A percentile compares a stretch with the other conserved stretches of the same genome.
Conservation (phyloP, 2,888 invertebrate genomes). For the Pandemis heparana region DNA sequence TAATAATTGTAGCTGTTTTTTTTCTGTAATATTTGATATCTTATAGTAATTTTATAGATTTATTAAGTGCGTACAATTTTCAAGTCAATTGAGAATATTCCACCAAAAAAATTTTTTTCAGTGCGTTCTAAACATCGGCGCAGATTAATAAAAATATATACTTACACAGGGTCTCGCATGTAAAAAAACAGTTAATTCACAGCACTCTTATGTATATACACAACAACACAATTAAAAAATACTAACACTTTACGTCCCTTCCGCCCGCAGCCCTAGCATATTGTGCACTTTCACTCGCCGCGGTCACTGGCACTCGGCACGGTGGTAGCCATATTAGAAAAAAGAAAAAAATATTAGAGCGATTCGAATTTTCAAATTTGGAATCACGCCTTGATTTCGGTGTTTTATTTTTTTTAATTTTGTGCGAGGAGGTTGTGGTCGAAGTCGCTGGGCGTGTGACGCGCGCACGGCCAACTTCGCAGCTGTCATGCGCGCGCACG, state of each 20-base stretch:
- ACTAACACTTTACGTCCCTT: conserved; percentile 52
- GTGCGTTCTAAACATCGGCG: not conserved
- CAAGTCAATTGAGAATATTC: not conserved
- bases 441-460: conserved; percentile 48
- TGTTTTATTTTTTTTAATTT: conserved; percentile 49
- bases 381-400: conserved; percentile 51
- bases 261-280: conserved; percentile 50
- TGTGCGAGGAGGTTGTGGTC: conserved; percentile 47
- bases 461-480: conserved; percentile 49
- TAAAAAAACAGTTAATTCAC: conserved; percentile 54
- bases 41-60: no score
- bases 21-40: no score
- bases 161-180: conserved; percentile 60
- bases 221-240: conserved; percentile 52
- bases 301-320: conserved; percentile 3
- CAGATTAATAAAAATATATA: conserved; percentile 41
- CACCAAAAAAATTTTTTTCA: not conserved
- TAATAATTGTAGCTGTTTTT: no score
- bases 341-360: not conserved
- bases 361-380: conserved; percentile 46
- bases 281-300: conserved; percentile 44
- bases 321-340: conserved; percentile 44
- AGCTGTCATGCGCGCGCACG: conserved; percentile 36
- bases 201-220: conserved; percentile 45
- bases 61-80: not conserved